A percentile compares a stretch with the other conserved stretches of the same genome.
phyloP scores from a whole-genome alignment of 1,140 invertebrate species.

The Drosophila setifemur region DNA sequence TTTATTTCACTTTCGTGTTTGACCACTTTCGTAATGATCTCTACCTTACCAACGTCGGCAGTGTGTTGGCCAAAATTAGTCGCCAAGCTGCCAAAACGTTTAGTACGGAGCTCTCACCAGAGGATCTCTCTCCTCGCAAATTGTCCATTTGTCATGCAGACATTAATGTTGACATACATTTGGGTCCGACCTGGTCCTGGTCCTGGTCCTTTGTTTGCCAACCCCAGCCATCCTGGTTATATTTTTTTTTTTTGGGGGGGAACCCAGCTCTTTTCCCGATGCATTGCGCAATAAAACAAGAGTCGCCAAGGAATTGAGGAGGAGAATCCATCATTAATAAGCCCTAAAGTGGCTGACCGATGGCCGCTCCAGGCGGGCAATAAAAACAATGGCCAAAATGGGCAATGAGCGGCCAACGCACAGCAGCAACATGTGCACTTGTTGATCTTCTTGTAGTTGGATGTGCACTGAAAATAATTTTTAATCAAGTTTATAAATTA shows the following conservation, averaged over 20 bases:
- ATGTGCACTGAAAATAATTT: conserved; percentile 8
- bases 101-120: conserved; percentile 64
- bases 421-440: conserved; percentile 52
- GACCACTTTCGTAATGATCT: background rate
- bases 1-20: too few relatives aligned
- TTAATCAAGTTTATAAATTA: background rate
- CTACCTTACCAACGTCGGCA: background rate
- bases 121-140: conserved; percentile 14
- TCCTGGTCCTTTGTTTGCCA: conserved; percentile 43
- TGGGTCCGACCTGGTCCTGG: too few relatives aligned
- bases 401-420: conserved; percentile 60
- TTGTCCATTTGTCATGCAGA: conserved; percentile 76
- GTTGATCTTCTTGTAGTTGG: conserved; percentile 42
- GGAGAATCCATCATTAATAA: conserved; percentile 81
- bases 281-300: conserved; percentile 72
- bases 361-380: conserved; percentile 70
- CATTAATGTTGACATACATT: conserved; percentile 73
- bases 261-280: conserved; percentile 5
- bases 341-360: conserved; percentile 73
- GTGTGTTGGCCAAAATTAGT: conserved; percentile 66
- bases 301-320: conserved; percentile 62
- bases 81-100: conserved; percentile 76
- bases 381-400: conserved; percentile 77
- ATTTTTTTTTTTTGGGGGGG: background rate
- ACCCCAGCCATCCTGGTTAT: background rate